These are phyloP conservation scores for Battus philenor DNA, from an alignment of 1,140 invertebrate species.

Conservation along the genomic window DNA sequence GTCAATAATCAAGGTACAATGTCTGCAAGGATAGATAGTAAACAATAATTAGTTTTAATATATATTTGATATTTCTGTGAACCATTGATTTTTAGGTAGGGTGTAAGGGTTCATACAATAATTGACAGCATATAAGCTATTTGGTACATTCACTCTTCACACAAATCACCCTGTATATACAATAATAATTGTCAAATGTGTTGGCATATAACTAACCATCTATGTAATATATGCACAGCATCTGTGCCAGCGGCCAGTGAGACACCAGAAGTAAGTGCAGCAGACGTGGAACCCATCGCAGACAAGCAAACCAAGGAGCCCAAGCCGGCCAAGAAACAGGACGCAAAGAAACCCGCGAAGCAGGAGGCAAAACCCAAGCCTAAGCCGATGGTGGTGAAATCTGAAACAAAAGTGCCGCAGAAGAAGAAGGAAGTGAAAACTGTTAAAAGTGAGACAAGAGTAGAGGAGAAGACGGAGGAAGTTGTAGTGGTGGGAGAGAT, in stretches of 20 bases:
- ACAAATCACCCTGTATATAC: too few species aligned
- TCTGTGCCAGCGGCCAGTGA: slow-evolving; percentile 26
- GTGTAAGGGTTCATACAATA: too few species aligned
- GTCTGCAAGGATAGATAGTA: too few species aligned
- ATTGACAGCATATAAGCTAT: too few species aligned
- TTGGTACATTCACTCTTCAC: too few species aligned
- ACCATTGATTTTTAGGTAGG: too few species aligned
- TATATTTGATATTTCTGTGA: too few species aligned
- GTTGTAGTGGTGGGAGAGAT: slow-evolving; percentile 17
- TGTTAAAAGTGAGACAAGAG: slow-evolving; percentile 31
- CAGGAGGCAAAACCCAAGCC: slow-evolving; percentile 27
- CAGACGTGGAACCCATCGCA: slow-evolving; percentile 33
- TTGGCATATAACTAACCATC: too few species aligned
- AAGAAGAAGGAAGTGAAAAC: slow-evolving; percentile 41
- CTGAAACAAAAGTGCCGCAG: slow-evolving; percentile 30
- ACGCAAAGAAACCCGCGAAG: slow-evolving; percentile 30
- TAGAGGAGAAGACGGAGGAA: slow-evolving; percentile 21
- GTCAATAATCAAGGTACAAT: too few species aligned
- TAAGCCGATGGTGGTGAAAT: slow-evolving; percentile 29
- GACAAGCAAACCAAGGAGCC: slow-evolving; percentile 32
- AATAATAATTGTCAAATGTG: too few species aligned
- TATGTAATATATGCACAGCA: slow-evolving; percentile 23
- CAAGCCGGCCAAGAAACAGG: slow-evolving; percentile 22
- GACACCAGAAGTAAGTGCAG: slow-evolving; percentile 49
- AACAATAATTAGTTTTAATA: too few species aligned